A percentile compares a stretch with the other conserved stretches of the same genome.
Evolutionary conservation across 2,113 vertebrate genomes (phyloP).

Genomic region (Bambusicola thoracicus): DNA sequence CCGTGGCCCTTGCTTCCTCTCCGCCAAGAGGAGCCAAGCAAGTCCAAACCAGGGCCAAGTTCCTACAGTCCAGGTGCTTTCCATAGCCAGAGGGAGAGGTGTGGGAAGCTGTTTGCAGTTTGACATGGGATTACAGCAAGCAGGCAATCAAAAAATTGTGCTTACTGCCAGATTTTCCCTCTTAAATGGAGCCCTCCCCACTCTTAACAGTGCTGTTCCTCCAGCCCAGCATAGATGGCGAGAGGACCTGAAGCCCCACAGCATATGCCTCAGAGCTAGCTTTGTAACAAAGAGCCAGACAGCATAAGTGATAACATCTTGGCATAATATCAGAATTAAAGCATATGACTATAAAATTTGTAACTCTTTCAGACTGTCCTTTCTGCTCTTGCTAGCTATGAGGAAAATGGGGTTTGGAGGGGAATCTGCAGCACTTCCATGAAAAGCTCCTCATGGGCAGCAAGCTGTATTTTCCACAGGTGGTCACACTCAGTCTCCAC

Average conservation of each 20-base stretch:
- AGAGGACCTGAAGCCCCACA: background rate
- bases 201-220: background rate
- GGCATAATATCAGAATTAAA: background rate
- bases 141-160: background rate
- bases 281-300: background rate
- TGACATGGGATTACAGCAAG: background rate
- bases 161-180: background rate
- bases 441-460: background rate
- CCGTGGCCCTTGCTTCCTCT: background rate
- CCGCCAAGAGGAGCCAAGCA: background rate
- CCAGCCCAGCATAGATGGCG: background rate
- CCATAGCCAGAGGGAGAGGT: background rate
- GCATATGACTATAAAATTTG: slow-evolving; percentile 73
- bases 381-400: background rate
- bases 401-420: background rate
- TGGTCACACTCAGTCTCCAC: slow-evolving; percentile 64
- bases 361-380: slow-evolving; percentile 59
- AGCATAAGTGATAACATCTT: background rate
- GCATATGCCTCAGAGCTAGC: background rate
- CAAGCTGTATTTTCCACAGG: slow-evolving; percentile 48
- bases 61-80: background rate
- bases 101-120: background rate
- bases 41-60: background rate
- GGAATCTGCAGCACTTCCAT: background rate
- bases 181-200: background rate